Evolutionary conservation across 2,113 vertebrate genomes (phyloP), one percentile per base, ranked within the genome.

Genomic region (Chitala chitala): DNA sequence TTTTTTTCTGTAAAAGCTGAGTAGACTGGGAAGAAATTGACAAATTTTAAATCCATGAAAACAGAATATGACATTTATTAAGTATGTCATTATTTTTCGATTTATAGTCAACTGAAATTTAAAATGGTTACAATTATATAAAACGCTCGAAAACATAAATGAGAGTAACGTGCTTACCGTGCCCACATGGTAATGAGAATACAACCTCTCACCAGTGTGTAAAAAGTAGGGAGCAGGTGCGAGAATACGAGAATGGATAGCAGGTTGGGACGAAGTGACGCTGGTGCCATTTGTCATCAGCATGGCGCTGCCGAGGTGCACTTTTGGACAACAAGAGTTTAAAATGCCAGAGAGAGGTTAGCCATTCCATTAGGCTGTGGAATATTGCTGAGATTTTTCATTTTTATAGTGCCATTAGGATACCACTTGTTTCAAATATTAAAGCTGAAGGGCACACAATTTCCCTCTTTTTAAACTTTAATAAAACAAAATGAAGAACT

Each of bases 311-410:
- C 22, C 51, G 9, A 71, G 40, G 50, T 31, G 46, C 15, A 15
- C 69, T 10, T 31, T 51, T 31, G 51, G 69, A 71, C 33, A 50
- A 24, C 29, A 26, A 26, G 7, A 48, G 38, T 75, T 79, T 79
- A 74, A 75, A 69, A 65, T 76, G 56, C 71, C 74, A 72, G 70
- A 46, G 48, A 69, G 73, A 76, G 72, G 71, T 61, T 75, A 76
- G 69, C 40, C 61, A 56, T 46, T 78, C 66, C 61, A 76, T 78
- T 78, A 81, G 59, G 69, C 42, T 29, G 53, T 7, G 31, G 74
- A 74, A 78, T 78, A 81, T 81, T 81, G 77, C 76, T 50, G 77
- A 71, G 74, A 81, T 81, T 81, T 76, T 76, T 81, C 74, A 78
- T 78, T 74, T 78, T 78, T 78, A 81, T 77, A 36, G 77, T 64